Conservation (phyloP, 2,888 invertebrate species). For the Plebejus melissa region DNA sequence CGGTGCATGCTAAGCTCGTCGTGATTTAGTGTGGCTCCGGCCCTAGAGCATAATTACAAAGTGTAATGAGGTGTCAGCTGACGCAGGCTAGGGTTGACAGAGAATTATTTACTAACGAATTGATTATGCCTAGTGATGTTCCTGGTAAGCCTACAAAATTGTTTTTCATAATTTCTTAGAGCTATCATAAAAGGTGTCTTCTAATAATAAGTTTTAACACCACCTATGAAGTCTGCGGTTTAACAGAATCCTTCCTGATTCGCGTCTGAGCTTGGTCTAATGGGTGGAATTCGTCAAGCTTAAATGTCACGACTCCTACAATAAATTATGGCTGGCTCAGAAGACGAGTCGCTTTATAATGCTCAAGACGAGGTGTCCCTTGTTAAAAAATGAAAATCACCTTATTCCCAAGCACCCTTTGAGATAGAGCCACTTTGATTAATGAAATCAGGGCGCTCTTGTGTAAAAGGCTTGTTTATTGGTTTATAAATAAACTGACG, state of each 20-base stretch:
- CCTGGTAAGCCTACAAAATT: background rate
- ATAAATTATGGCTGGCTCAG: constrained; percentile 8
- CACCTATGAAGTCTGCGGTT: background rate
- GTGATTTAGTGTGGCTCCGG: constrained; percentile 71
- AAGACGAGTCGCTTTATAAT: constrained; percentile 6
- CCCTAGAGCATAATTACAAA: constrained; percentile 74
- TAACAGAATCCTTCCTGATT: background rate
- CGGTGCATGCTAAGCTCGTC: constrained; percentile 59
- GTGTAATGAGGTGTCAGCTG: constrained; percentile 61
- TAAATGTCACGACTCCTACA: constrained; percentile 4
- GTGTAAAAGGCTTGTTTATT: constrained; percentile 8
- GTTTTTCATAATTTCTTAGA: too few species aligned
- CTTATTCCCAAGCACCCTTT: constrained; percentile 9
- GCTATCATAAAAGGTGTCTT: background rate
- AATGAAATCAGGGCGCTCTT: constrained; percentile 14
- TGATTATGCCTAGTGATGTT: background rate
- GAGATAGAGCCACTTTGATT: constrained; percentile 14
- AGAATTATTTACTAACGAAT: background rate
- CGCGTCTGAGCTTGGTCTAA: background rate
- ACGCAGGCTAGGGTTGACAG: constrained; percentile 43
- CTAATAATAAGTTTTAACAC: background rate
- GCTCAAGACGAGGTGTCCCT: background rate
- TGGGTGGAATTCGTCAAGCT: constrained; percentile 11
- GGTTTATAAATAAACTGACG: background rate
- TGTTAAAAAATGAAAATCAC: constrained; percentile 13